Evolutionary conservation across 2,888 invertebrate genomes (phyloP).

Genomic region (Scaptomyza caliginosa): DNA sequence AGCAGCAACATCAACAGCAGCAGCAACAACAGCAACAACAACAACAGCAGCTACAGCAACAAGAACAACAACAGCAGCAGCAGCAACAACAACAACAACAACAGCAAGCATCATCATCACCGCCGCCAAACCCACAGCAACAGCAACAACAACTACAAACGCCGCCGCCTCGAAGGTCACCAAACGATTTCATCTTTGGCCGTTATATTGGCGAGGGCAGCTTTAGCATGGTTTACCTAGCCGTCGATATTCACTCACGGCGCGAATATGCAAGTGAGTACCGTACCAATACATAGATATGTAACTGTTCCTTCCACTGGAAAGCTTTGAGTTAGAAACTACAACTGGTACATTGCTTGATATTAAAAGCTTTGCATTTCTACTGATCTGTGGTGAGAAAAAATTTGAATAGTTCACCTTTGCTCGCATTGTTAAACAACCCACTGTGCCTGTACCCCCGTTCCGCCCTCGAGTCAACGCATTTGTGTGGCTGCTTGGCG

Average conservation of each 20-base stretch:
- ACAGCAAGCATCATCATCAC: conserved; percentile 36
- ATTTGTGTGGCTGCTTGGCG: conserved; percentile 65
- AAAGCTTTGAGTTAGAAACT: too few species aligned
- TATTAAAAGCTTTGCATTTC: neutral
- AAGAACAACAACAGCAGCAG: conserved; percentile 27
- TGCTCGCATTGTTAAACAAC: neutral
- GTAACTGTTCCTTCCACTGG: neutral
- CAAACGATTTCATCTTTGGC: conserved; percentile 97
- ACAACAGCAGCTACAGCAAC: conserved; percentile 28
- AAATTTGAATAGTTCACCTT: conserved; percentile 2
- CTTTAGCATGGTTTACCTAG: conserved; percentile 97
- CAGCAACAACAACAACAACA: conserved; percentile 46
- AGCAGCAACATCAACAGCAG: conserved; percentile 46
- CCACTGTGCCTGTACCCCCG: neutral
- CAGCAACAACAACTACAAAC: conserved; percentile 42
- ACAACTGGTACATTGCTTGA: neutral
- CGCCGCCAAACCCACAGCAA: conserved; percentile 44
- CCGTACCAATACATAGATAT: conserved; percentile 10
- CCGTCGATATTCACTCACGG: conserved; percentile 94
- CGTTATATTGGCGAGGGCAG: conserved; percentile 98
- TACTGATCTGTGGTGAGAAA: neutral
- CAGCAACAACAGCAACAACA: conserved; percentile 29
- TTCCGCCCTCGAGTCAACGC: neutral
- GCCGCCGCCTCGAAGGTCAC: conserved; percentile 82
- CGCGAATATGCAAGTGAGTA: conserved; percentile 97